Conservation (phyloP, 2,888 invertebrate species). For the Chirona hameri region DNA sequence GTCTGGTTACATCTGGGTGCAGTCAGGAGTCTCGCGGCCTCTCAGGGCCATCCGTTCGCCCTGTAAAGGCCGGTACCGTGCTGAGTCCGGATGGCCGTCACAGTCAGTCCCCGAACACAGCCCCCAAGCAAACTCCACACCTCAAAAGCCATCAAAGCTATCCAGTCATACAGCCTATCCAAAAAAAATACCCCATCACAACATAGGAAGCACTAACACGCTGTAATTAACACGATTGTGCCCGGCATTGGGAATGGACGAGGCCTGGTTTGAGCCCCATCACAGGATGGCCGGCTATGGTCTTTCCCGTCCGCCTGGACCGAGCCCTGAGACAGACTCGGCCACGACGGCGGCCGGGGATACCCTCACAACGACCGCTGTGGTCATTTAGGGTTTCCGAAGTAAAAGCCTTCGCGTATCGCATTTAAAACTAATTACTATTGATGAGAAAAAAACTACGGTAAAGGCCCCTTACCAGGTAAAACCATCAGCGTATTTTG, state of each 20-base stretch:
- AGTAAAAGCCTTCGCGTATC: too few species aligned
- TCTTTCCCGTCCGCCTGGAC: background rate
- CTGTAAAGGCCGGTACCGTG: background rate
- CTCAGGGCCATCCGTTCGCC: background rate
- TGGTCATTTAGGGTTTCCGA: too few species aligned
- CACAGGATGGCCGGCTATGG: background rate
- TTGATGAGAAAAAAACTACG: too few species aligned
- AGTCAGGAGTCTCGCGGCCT: background rate
- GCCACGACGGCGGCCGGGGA: background rate
- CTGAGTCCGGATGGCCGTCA: too few species aligned
- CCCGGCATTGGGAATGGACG: slow-evolving; percentile 1
- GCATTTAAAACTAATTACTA: too few species aligned
- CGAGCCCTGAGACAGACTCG: background rate
- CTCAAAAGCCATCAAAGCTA: background rate
- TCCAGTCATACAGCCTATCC: background rate
- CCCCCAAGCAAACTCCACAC: background rate
- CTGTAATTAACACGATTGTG: background rate
- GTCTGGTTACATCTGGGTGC: background rate
- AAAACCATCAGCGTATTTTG: too few species aligned
- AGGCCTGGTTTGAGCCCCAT: background rate
- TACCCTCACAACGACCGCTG: too few species aligned
- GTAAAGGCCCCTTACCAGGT: too few species aligned
- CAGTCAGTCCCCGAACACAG: too few species aligned
- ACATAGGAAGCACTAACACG: too few species aligned
- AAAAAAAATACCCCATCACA: background rate